Evolutionary conservation across 2,113 vertebrate genomes (phyloP), one percentile per base, ranked within the genome.

Genomic region (Polyodon spathula): DNA sequence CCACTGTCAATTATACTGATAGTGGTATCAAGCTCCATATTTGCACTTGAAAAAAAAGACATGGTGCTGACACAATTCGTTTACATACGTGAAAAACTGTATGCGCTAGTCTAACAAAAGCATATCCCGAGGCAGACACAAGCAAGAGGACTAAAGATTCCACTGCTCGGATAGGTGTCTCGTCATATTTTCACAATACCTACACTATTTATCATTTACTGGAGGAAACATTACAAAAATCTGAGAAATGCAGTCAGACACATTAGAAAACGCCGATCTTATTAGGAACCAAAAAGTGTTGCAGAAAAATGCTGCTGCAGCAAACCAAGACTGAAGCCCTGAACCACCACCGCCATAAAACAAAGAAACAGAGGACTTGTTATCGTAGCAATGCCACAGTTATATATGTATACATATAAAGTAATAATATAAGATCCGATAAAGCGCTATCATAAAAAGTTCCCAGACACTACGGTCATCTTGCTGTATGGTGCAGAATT

Each of bases 231-330:
- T n/a, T n/a, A n/a, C n/a, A n/a, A 63, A 59, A 56, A 66, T 60
- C 71, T 67, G 80, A 73, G 64, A 74, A 64, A 56, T 67, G 40
- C 62, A 65, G 61, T 68, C 64, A 66, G 66, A 58, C 68, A 11
- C 60, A 44, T 16, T 65, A 65, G 73, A 78, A 74, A 61, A 64
- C 41, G 65, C 58, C 54, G 58, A 66, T 59, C 73, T 71, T 74
- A 70, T 73, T 56, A 71, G 71, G 70, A 67, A 78, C 67, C 61
- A 71, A 68, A 73, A 78, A 78, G 79, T 79, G 79, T 70, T 81
- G 81, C 78, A 81, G 76, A 79, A 27, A 54, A 66, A 64, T 59
- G 69, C 64, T 78, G 80, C 84, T 73, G 84, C 84, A 80, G 81
- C 76, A 80, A 70, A 40, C 70, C 69, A 77, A 68, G 60, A 40